Percentiles rank a stretch among this genome's conserved stretches.
Conservation (phyloP, 2,888 invertebrate genomes). For the Aleiodes leptofemur region DNA sequence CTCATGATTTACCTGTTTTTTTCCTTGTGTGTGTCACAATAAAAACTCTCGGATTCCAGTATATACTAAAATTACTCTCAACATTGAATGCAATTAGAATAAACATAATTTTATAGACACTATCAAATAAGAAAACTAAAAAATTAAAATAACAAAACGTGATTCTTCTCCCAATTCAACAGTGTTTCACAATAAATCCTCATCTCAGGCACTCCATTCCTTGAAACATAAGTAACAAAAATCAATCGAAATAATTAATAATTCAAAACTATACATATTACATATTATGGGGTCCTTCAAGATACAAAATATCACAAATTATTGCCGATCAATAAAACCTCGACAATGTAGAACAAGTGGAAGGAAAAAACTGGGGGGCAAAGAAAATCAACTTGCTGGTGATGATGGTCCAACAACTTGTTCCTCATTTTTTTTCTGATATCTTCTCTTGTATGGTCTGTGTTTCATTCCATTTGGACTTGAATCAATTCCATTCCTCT, state of each 20-base stretch:
- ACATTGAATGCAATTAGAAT: slow-evolving; percentile 8
- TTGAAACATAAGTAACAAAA: slow-evolving; percentile 1
- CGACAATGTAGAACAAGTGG: background rate
- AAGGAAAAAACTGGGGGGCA: slow-evolving; percentile 18
- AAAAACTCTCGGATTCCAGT: slow-evolving; percentile 1
- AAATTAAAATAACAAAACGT: background rate
- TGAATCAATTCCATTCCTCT: slow-evolving; percentile 62
- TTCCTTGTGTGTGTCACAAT: slow-evolving; percentile 42
- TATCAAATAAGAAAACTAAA: background rate
- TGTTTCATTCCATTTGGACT: slow-evolving; percentile 66
- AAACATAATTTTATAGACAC: background rate
- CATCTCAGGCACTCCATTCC: background rate
- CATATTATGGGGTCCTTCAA: slow-evolving; percentile 8
- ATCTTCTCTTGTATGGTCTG: slow-evolving; percentile 64
- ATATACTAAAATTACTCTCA: slow-evolving; percentile 41
- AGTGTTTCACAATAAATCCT: slow-evolving; percentile 4
- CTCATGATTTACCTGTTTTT: slow-evolving; percentile 37
- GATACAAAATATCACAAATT: slow-evolving; percentile 44
- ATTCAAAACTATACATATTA: background rate
- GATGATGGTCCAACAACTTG: slow-evolving; percentile 67
- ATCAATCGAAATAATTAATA: background rate
- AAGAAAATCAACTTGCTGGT: slow-evolving; percentile 58
- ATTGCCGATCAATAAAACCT: slow-evolving; percentile 8
- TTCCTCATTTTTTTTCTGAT: slow-evolving; percentile 66
- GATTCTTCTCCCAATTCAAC: background rate